These are phyloP conservation scores for Brachypterus glaber DNA, from an alignment of 2,888 invertebrate species.

Conservation along the genomic window DNA sequence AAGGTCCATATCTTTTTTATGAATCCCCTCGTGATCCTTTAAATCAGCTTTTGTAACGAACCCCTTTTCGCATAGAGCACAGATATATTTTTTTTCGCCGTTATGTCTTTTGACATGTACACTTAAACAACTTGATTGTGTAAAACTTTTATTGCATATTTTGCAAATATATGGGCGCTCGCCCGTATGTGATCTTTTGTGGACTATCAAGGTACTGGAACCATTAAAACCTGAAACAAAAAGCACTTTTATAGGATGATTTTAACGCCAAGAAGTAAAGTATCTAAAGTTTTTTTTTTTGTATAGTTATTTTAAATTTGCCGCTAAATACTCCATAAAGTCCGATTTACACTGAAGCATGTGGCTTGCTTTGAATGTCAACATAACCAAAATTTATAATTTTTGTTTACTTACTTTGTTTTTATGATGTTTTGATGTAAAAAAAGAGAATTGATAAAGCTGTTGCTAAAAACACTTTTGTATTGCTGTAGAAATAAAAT, in stretches of 20 bases:
- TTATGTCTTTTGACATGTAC: constrained; percentile 40
- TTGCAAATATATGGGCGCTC: constrained; percentile 38
- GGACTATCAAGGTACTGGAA: constrained; percentile 37
- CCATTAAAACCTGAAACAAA: constrained; percentile 38
- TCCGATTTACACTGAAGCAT: too few species aligned
- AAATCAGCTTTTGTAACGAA: constrained; percentile 32
- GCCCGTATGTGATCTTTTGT: constrained; percentile 37
- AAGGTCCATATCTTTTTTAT: constrained; percentile 27
- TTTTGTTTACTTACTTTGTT: too few species aligned
- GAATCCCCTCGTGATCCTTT: constrained; percentile 29
- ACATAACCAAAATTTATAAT: too few species aligned
- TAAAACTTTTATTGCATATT: constrained; percentile 37
- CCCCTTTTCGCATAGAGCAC: constrained; percentile 29
- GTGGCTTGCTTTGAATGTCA: too few species aligned
- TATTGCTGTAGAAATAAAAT: too few species aligned
- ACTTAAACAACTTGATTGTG: constrained; percentile 39
- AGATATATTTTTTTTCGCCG: constrained; percentile 29
- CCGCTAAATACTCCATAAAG: too few species aligned
- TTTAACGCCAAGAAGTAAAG: not conserved
- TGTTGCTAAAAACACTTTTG: too few species aligned
- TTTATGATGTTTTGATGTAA: too few species aligned
- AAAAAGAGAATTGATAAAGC: too few species aligned
- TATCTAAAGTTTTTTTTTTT: too few species aligned
- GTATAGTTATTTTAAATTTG: too few species aligned
- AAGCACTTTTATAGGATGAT: constrained; percentile 7